Evolutionary conservation across 2,888 invertebrate species (phyloP).

Genomic region (Pollenia griseotomentosa): DNA sequence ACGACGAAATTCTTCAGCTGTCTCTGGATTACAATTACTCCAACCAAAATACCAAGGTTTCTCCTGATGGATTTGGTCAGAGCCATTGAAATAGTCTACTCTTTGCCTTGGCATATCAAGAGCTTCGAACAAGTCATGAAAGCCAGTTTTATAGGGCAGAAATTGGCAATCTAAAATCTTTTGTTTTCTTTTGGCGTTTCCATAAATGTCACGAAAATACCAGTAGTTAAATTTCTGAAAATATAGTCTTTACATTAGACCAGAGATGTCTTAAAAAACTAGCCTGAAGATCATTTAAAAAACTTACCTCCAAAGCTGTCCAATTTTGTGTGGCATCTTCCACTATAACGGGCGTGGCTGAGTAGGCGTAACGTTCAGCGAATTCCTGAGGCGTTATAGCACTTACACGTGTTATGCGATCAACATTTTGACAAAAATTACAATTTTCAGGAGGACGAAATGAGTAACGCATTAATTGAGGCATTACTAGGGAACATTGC

Average conservation of each 20-base stretch:
- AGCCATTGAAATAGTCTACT: constrained; percentile 85
- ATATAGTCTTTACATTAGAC: background rate
- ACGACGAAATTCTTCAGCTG: constrained; percentile 90
- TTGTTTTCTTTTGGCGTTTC: constrained; percentile 85
- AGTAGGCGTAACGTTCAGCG: constrained; percentile 90
- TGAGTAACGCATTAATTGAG: constrained; percentile 78
- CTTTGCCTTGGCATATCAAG: constrained; percentile 91
- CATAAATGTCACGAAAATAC: constrained; percentile 92
- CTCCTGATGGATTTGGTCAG: constrained; percentile 73
- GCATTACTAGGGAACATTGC: constrained; percentile 78
- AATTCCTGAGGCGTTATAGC: constrained; percentile 89
- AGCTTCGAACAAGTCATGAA: constrained; percentile 91
- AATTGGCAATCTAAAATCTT: constrained; percentile 92
- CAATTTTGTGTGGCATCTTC: constrained; percentile 92
- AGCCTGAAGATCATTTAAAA: background rate
- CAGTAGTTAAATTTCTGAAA: constrained; percentile 89
- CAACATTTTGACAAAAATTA: constrained; percentile 89
- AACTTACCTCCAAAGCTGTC: constrained; percentile 88
- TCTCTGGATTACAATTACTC: constrained; percentile 96
- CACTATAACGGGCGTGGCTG: constrained; percentile 92
- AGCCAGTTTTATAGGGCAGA: constrained; percentile 96
- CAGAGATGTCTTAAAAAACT: background rate
- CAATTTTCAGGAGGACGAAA: constrained; percentile 94
- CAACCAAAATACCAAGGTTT: constrained; percentile 89
- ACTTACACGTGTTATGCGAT: constrained; percentile 87